phyloP scores from a whole-genome alignment of 1,140 invertebrate genomes.

The Macrosteles quadrilineatus region DNA sequence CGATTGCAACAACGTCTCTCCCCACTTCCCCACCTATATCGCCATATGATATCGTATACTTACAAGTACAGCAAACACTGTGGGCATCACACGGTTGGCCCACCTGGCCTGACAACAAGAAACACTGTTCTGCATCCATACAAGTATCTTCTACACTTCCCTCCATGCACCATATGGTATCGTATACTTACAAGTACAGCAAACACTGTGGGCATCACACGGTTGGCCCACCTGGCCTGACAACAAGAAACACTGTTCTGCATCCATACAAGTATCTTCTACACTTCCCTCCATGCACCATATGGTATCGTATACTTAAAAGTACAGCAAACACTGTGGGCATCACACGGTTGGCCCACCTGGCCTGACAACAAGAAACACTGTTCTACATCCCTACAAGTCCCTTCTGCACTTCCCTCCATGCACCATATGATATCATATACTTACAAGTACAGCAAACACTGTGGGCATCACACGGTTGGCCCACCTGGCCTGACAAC shows the following conservation, averaged over 20 bases:
- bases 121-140: background rate
- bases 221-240: background rate
- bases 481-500: background rate
- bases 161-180: background rate
- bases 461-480: background rate
- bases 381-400: background rate
- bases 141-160: background rate
- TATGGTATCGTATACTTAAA: too few relatives aligned
- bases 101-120: background rate
- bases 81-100: background rate
- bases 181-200: constrained; percentile 2
- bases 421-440: too few relatives aligned
- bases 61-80: background rate
- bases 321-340: background rate
- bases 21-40: too few relatives aligned
- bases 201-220: background rate
- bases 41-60: too few relatives aligned
- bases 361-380: background rate
- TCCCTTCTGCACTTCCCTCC: background rate
- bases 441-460: background rate
- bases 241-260: background rate
- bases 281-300: background rate
- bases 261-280: background rate
- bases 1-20: too few relatives aligned
- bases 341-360: background rate